These are phyloP conservation scores for Cenopis cana DNA, from an alignment of 2,888 invertebrate genomes.

Conservation along the genomic window DNA sequence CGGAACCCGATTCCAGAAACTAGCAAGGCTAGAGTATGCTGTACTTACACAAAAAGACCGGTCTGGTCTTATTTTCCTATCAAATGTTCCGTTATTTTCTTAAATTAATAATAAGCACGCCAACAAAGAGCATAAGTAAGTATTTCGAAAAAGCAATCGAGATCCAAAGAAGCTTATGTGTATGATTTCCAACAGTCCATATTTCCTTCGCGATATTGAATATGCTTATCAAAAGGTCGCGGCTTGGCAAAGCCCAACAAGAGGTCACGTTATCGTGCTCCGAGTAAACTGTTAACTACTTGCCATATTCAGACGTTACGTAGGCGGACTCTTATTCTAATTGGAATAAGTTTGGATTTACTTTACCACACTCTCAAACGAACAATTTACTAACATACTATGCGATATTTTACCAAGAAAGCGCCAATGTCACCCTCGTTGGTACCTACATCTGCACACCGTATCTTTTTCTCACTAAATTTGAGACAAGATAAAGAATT, in stretches of 20 bases:
- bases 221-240: conserved; percentile 34
- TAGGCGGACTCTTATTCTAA: conserved; percentile 9
- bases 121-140: conserved; percentile 18
- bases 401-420: background rate
- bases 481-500: background rate
- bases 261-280: conserved; percentile 23
- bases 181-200: background rate
- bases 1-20: too few relatives aligned
- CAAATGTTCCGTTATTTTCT: background rate
- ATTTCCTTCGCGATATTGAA: conserved; percentile 3
- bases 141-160: background rate
- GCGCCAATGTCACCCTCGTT: background rate
- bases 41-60: too few relatives aligned
- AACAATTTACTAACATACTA: background rate
- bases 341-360: background rate
- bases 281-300: conserved; percentile 24
- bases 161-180: background rate
- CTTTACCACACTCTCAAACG: background rate
- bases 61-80: too few relatives aligned
- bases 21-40: too few relatives aligned
- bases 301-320: conserved; percentile 4
- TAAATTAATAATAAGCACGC: conserved; percentile 19
- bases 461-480: background rate
- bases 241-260: conserved; percentile 32
- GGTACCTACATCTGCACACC: too few relatives aligned